Evolutionary conservation across 1,140 invertebrate species (phyloP), one percentile per base, ranked within the genome.

Genomic region (Ylistrum balloti): DNA sequence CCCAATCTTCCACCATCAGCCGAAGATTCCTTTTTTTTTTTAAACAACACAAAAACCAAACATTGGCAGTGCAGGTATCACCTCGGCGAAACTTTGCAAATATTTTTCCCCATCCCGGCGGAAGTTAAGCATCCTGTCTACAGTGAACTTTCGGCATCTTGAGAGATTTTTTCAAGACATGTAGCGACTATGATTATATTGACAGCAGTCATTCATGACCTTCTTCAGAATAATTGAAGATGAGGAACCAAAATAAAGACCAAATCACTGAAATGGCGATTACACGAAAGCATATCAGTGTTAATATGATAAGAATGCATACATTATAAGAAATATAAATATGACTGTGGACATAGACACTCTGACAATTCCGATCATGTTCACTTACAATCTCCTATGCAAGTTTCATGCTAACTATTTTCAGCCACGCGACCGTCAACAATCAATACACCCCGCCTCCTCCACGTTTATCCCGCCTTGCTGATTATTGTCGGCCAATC

Each of bases 1-100:
- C 89, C 22, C 87, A 90, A 32, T 91, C 91, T 41, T 93, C 91
- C 88, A 93, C 91, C 91, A 92, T 92, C 56, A 74, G 56, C 56
- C 56, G 56, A 74, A 74, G 56, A 74, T 74, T 74, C 56, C 56
- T 74, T 74, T 74, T 74, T 74, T 38, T 38, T 56, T 74, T 74
- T 74, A 74, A 74, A 74, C 56, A 74, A 74, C 56, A 74, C 56
- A 74, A 9, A 45, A 45, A 74, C 56, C 22, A 3, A 74, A 74
- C 56, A 74, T n/a, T 74, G 56, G 56, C 56, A 74, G 56, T 28
- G n/a, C n/a, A n/a, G 56, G 56, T 74, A 74, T 74, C 56, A 74
- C 56, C 56, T 74, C 56, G 11, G n/a, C 56, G n/a, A 74, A 74
- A 74, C 56, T 74, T 74, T 74, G 56, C 56, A 74, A 74, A 74